Conservation (phyloP, 2,888 invertebrate species). For the Alcis repandata region DNA sequence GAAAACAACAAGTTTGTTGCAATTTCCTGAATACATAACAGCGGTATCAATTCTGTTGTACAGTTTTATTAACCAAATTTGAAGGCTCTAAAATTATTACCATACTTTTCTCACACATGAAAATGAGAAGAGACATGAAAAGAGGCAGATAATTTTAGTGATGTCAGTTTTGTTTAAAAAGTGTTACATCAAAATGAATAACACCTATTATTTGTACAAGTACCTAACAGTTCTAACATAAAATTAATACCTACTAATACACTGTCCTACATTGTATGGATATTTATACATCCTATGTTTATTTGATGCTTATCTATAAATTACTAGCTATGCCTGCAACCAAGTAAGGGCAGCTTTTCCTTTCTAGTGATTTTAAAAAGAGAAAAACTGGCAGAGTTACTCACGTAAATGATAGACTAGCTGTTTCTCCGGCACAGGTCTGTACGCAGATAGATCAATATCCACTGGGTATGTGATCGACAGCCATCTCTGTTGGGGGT, state of each 20-base stretch:
- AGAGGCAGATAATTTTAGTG: too few relatives aligned
- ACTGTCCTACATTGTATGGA: not conserved
- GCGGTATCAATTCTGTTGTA: too few relatives aligned
- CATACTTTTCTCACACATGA: too few relatives aligned
- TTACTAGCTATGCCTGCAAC: too few relatives aligned
- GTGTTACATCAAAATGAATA: too few relatives aligned
- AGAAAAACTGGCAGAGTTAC: conserved; percentile 58
- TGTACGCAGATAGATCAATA: conserved; percentile 89
- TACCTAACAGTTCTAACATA: not conserved
- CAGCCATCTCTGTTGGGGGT: conserved; percentile 93
- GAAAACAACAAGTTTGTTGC: conserved; percentile 24
- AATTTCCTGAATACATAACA: conserved; percentile 8
- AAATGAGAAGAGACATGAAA: too few relatives aligned
- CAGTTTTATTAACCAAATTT: too few relatives aligned
- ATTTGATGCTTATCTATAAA: too few relatives aligned
- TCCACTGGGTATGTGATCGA: conserved; percentile 93
- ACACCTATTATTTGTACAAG: conserved; percentile 1
- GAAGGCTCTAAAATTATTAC: too few relatives aligned
- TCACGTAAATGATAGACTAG: conserved; percentile 91
- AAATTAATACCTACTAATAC: not conserved
- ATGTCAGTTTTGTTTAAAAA: too few relatives aligned
- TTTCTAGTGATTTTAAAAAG: not conserved
- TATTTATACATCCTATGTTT: too few relatives aligned
- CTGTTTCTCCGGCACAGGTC: conserved; percentile 89
- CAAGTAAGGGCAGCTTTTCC: not conserved